Evolutionary conservation across 2,797 vertebrate genomes (phyloP).

Genomic region (Furcifer pardalis): DNA sequence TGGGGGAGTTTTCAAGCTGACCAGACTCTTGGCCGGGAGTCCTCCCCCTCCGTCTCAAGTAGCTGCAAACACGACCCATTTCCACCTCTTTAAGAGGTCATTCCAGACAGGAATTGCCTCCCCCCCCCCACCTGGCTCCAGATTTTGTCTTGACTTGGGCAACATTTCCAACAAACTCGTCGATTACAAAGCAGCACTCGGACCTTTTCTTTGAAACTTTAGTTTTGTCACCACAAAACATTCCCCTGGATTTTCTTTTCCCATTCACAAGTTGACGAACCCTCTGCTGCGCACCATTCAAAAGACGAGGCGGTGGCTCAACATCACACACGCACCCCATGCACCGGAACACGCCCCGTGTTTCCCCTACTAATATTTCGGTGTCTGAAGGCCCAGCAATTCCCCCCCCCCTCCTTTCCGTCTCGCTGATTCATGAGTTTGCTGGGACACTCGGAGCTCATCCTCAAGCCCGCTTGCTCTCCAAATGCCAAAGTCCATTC

Average conservation of each 20-base stretch:
- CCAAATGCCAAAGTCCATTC: conserved; percentile 65
- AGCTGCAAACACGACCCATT: conserved; percentile 46
- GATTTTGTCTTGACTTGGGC: conserved; percentile 44
- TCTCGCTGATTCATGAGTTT: background rate
- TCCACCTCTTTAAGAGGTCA: conserved; percentile 57
- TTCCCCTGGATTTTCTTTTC: conserved; percentile 49
- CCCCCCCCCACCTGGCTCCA: background rate
- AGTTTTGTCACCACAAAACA: conserved; percentile 69
- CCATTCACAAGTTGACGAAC: conserved; percentile 14
- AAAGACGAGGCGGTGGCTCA: background rate
- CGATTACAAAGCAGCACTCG: conserved; percentile 71
- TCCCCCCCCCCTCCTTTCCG: background rate
- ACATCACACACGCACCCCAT: background rate
- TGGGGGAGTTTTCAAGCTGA: too few species aligned
- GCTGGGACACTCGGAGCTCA: conserved; percentile 31
- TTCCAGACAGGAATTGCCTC: conserved; percentile 21
- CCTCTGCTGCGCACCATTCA: conserved; percentile 12
- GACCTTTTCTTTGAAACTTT: background rate
- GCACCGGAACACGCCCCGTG: background rate
- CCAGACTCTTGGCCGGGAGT: too few species aligned
- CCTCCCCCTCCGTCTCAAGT: conserved; percentile 7
- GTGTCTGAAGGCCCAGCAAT: background rate
- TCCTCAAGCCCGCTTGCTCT: conserved; percentile 42
- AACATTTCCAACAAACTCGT: conserved; percentile 51
- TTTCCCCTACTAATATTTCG: background rate